Evolutionary conservation across 2,797 vertebrate genomes (phyloP), one percentile per base, ranked within the genome.

Genomic region (Serranus cabrilla): DNA sequence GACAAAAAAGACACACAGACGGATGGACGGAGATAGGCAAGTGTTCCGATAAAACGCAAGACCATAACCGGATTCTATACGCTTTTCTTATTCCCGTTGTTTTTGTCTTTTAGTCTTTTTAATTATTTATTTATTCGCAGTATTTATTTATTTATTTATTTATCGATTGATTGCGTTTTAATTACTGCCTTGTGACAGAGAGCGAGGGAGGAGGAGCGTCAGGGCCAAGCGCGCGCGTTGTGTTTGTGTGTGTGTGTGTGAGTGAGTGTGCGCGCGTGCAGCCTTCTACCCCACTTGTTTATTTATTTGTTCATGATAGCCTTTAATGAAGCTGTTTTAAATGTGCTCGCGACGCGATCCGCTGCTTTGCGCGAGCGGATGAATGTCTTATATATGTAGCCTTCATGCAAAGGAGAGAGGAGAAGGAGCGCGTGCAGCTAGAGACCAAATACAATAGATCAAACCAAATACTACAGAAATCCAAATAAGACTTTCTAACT

Each of bases 121-220:
- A 37, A 66, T 85, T 85, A 84, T 91, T 93, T 91, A 86, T 91
- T 92, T 89, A 70, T 59, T 75, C 65, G 65, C 65, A 54, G 34
- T 80, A 63, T 71, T 71, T 76, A 45, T 82, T 85, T 87, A 74
- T 89, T 89, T 90, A 78, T 92, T 90, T 91, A 76, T 85, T 10
- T 92, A 95, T 95, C 94, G 94, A 96, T 95, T 95, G 95, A 95
- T 95, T 95, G 94, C 93, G 94, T 95, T 95, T 95, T 96, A 95
- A 96, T 95, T 95, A 95, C 89, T 90, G 92, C 91, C 92, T 92
- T 92, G 92, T 95, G 94, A 93, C 93, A 92, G 91, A 60, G 92
- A 46, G 92, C 88, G 90, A 87, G 90, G 92, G 91, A 92, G 95
- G 95, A 92, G 94, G 94, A 93, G 93, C 93, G 90, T 94, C 82